Percentiles rank a stretch among this genome's conserved stretches.
These are phyloP conservation scores for Cryptocheilus praepositus DNA, from an alignment of 2,888 invertebrate species.

Conservation along the genomic window DNA sequence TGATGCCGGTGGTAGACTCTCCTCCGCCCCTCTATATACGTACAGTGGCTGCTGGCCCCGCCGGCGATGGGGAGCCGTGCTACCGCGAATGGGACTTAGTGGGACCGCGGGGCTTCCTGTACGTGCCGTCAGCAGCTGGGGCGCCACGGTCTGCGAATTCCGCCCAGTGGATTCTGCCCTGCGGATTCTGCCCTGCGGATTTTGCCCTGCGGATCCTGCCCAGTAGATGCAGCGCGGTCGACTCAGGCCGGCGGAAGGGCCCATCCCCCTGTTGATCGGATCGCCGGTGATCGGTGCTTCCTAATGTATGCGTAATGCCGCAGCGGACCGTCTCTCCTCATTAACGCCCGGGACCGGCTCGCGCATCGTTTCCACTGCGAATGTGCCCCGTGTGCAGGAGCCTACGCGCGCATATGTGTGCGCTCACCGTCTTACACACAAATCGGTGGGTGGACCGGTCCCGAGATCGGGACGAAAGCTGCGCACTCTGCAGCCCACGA, in stretches of 20 bases:
- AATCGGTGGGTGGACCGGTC: constrained; percentile 31
- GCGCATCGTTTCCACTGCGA: constrained; percentile 18
- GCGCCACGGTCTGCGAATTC: no score
- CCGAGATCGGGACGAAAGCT: constrained; percentile 4
- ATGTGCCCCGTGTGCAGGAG: not conserved
- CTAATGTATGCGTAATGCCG: constrained; percentile 73
- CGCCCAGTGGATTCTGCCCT: not conserved
- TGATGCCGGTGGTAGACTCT: no score
- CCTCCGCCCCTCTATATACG: no score
- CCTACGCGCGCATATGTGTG: no score
- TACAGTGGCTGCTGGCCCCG: no score
- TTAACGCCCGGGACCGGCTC: constrained; percentile 66
- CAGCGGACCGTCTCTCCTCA: constrained; percentile 66
- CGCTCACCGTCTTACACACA: not conserved
- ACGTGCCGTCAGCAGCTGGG: no score
- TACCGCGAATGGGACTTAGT: no score
- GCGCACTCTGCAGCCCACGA: not conserved
- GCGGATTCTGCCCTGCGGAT: not conserved
- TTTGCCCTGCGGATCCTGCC: no score
- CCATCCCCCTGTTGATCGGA: constrained; percentile 59
- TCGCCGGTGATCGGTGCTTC: constrained; percentile 65
- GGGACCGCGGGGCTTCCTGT: no score
- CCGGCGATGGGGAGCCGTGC: no score
- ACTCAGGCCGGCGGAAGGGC: not conserved
- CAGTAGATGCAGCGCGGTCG: no score